A percentile compares a stretch with the other conserved stretches of the same genome.
These are phyloP conservation scores for Tholera decimalis DNA, from an alignment of 2,888 invertebrate genomes.

Conservation along the genomic window DNA sequence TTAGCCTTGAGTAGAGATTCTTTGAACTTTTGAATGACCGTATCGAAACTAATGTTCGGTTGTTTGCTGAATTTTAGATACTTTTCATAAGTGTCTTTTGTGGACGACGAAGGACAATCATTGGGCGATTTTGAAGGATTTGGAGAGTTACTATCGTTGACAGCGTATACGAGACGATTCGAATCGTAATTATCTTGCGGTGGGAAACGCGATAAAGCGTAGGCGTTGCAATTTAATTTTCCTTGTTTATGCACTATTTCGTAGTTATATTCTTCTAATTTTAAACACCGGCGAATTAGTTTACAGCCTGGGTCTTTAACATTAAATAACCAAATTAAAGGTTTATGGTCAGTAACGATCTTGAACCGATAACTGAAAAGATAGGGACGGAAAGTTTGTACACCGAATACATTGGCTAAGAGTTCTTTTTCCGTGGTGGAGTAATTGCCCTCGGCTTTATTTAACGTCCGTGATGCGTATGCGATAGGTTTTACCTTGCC, in stretches of 20 bases:
- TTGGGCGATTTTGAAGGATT: not conserved
- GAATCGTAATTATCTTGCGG: not conserved
- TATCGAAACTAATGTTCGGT: not conserved
- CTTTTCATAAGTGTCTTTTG: not conserved
- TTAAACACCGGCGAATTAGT: not conserved
- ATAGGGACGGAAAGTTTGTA: no score
- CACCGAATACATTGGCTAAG: no score
- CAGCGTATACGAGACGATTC: not conserved
- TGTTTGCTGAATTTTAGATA: not conserved
- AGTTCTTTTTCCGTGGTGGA: no score
- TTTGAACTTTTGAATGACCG: not conserved
- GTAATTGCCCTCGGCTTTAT: no score
- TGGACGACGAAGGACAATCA: not conserved
- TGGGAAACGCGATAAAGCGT: conserved; percentile 3
- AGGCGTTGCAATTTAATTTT: conserved; percentile 4
- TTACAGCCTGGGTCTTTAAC: not conserved
- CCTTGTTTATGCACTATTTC: not conserved
- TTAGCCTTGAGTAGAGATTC: not conserved
- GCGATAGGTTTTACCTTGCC: no score
- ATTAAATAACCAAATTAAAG: no score
- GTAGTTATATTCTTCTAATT: conserved; percentile 4
- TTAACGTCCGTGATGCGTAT: no score
- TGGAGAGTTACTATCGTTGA: not conserved
- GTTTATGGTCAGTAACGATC: no score
- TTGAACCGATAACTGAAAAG: no score